Base-by-base conservation (phyloP, 2,113 vertebrate genomes). In the Siniperca knerii region DNA sequence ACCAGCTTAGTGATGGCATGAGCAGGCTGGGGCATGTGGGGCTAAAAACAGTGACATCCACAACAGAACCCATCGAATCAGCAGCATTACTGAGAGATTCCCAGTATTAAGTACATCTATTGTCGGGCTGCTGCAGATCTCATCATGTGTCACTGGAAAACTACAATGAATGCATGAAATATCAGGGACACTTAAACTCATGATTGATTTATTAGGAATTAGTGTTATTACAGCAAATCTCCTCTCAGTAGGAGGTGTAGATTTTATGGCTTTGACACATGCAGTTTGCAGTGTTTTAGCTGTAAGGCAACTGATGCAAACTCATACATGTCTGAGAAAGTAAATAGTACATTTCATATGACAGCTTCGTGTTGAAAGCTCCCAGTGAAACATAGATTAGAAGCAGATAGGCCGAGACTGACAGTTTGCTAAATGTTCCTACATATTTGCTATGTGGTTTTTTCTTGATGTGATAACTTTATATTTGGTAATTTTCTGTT, bases 1-100 rank as follows among this genome's bases (percentile, higher is more conserved):
- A 90, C 85, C 85, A 89, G 83, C 77, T 87, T n/a, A 73, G 81
- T 81, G 84, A 86, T 79, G 75, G 77, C 77, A 88, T 75, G 58
- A 91, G 88, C 95, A 94, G 90, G 92, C 87, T 77, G 12, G 60
- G 87, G 90, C 93, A 90, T 70, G 94, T 9, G 75, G 35, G 46
- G 25, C 25, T 46, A 40, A 75, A 78, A 50, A 84, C 65, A 54
- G 2, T 58, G 86, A 86, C 83, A 75, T 87, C 73, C 73, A 58
- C 84, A 57, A 55, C 77, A 76, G 65, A 85, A 83, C 66, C 77
- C 67, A 25, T 44, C 69, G 73, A 84, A 76, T 83, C 79, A 90
- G 83, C 82, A 74, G 81, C 64, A 60, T 42, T 13, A 77, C 75
- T 20, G 48, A 77, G 37, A 84, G 33, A 40, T 57, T 44, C 18